A percentile compares a stretch with the other conserved stretches of the same genome.
These are phyloP conservation scores for Dasypus novemcinctus DNA, from an alignment of 2,113 vertebrate genomes.

Conservation along the genomic window DNA sequence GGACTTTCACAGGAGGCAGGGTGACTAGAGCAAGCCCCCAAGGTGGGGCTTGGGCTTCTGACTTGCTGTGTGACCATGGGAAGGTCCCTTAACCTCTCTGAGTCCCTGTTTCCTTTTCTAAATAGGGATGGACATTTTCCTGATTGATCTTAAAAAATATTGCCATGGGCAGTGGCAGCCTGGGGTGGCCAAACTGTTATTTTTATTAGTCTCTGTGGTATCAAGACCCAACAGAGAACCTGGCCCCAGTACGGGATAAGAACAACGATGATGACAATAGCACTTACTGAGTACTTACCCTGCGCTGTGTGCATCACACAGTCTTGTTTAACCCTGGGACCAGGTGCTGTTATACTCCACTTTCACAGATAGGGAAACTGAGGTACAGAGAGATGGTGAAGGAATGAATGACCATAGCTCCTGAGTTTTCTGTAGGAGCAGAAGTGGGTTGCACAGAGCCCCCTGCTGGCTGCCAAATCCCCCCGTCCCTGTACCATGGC, in stretches of 20 bases:
- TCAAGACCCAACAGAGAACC: not conserved
- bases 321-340: not conserved
- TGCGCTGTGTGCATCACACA: not conserved
- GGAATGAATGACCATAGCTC: not conserved
- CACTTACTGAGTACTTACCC: no score
- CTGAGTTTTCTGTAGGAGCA: not conserved
- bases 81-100: not conserved
- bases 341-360: not conserved
- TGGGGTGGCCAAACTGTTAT: not conserved
- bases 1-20: not conserved
- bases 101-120: slow-evolving; percentile 13
- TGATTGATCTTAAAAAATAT: not conserved
- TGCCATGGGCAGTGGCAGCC: not conserved
- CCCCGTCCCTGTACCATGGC: not conserved
- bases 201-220: not conserved
- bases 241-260: not conserved
- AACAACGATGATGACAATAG: not conserved
- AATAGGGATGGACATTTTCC: not conserved
- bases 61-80: not conserved
- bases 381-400: not conserved
- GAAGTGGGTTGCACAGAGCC: not conserved
- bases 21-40: not conserved
- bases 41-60: not conserved
- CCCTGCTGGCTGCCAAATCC: not conserved
- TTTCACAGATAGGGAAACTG: not conserved